Evolutionary conservation across 1,140 invertebrate species (phyloP), one percentile per base, ranked within the genome.

Genomic region (Drosophila insularis): DNA sequence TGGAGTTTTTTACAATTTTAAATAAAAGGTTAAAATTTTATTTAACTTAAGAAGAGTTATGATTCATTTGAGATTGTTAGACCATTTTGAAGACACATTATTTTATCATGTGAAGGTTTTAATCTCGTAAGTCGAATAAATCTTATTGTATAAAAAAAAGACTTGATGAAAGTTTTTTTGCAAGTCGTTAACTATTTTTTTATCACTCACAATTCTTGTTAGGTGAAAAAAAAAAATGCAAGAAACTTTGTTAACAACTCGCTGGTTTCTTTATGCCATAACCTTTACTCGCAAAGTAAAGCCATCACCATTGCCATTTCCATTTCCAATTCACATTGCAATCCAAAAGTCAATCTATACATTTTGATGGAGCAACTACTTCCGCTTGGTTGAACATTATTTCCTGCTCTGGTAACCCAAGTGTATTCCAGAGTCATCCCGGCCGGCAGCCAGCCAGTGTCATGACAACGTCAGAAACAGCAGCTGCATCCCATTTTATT

Each of bases 341-440:
- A 79, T 84, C 66, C 54, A 50, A 73, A 80, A 84, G 76, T 80
- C 81, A 84, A 85, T 84, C 80, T 80, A 70, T 77, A 70, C 68
- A 68, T 69, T 85, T 70, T 68, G 66, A 84, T 84, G 72, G 72
- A 84, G 80, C 77, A 80, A 84, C 80, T 80, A 84, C 72, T 84
- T 84, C 76, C 80, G 73, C 68, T 63, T 85, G 72, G 63, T 55
- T 84, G 80, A 62, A 80, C 81, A 80, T 84, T 77, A 84, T 84
- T 80, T 81, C 75, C 80, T 75, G 75, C 67, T 74, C 32, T 43
- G 68, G 62, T 71, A 64, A 61, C 63, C 63, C 50, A 46, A 65
- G 74, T 37, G 55, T 58, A 58, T 58, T 58, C 55, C 55, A 58
- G 53, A 56, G 58, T 63, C 50, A 63, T 66, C 65, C 43, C 40